Conservation (phyloP, 2,113 vertebrate genomes). For the Misgurnus mizolepis region DNA sequence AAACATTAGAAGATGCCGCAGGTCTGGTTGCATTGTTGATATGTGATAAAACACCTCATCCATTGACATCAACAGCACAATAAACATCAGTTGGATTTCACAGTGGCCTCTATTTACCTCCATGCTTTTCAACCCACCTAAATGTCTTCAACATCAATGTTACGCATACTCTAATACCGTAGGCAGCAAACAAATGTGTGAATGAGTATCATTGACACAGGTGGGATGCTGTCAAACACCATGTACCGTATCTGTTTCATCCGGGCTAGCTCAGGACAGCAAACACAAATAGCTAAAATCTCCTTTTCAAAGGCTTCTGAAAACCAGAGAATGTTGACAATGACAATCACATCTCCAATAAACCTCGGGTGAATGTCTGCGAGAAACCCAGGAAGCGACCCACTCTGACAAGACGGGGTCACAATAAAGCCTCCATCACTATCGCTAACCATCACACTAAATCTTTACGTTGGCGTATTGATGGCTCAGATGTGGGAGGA, state of each 20-base stretch:
- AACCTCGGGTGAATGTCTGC: neutral
- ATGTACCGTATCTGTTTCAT: neutral
- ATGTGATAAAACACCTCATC: conserved; percentile 47
- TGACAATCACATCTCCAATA: neutral
- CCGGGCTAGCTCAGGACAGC: conserved; percentile 13
- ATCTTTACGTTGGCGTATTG: conserved; percentile 9
- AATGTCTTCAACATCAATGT: conserved; percentile 18
- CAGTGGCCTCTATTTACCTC: conserved; percentile 12
- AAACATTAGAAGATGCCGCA: conserved; percentile 28
- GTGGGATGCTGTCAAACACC: neutral
- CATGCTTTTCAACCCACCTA: conserved; percentile 18
- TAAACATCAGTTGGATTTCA: conserved; percentile 31
- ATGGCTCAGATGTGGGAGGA: neutral
- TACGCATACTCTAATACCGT: neutral
- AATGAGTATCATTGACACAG: neutral
- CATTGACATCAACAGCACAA: conserved; percentile 26
- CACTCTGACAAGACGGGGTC: neutral
- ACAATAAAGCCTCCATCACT: neutral
- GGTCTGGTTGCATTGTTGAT: conserved; percentile 49
- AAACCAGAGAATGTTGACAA: conserved; percentile 16
- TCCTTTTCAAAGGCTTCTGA: conserved; percentile 2
- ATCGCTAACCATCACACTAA: neutral
- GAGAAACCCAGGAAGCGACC: neutral
- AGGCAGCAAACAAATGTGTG: conserved; percentile 12
- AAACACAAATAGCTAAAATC: conserved; percentile 6